A percentile compares a stretch with the other conserved stretches of the same genome.
Evolutionary conservation across 2,888 invertebrate genomes (phyloP).

Genomic region (Epinotia bilunana): DNA sequence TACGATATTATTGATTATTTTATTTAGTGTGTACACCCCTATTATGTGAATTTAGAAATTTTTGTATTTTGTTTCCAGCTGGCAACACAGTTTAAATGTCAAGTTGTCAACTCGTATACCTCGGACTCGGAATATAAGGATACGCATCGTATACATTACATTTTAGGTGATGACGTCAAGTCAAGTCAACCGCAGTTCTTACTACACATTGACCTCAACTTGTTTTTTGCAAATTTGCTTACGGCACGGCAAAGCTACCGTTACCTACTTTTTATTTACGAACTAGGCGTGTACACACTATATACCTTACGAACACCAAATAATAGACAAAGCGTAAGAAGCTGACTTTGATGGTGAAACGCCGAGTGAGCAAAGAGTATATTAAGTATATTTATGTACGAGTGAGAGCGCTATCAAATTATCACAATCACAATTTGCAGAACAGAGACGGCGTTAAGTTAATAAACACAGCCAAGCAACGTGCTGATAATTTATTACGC

Average conservation of each 20-base stretch:
- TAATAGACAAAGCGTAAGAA: not conserved
- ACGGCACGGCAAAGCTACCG: no score
- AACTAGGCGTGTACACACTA: not conserved
- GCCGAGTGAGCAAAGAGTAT: no score
- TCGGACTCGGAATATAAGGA: no score
- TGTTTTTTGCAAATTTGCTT: not conserved
- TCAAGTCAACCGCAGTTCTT: not conserved
- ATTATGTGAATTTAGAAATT: no score
- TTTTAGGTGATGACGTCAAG: conserved; percentile 19
- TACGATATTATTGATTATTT: no score
- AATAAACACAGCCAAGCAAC: not conserved
- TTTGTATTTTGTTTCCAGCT: not conserved
- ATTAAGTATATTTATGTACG: no score
- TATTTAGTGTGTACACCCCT: no score
- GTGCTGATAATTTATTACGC: conserved; percentile 8
- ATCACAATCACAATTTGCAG: not conserved
- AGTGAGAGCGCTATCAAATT: conserved; percentile 10
- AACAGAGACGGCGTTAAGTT: conserved; percentile 4
- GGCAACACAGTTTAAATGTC: conserved; percentile 14
- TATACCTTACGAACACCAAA: not conserved
- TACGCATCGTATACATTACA: no score
- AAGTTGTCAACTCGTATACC: conserved; percentile 3
- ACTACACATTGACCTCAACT: not conserved
- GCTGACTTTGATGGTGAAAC: conserved; percentile 2
- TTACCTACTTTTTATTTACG: not conserved